These are phyloP conservation scores for Podarcis raffonei DNA, from an alignment of 2,113 vertebrate species.

Conservation along the genomic window DNA sequence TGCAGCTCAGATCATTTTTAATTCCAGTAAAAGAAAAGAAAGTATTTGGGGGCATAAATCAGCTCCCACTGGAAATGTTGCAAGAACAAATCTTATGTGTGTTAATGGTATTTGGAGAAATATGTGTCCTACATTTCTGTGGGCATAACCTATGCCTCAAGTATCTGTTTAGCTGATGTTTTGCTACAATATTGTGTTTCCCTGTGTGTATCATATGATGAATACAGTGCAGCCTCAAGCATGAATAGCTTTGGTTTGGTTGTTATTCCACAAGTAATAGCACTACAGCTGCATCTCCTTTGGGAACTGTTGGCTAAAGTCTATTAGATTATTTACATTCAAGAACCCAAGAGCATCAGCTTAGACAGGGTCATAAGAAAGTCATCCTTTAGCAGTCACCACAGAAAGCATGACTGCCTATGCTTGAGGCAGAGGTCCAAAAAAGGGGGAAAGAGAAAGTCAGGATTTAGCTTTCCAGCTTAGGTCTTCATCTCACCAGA, in stretches of 20 bases:
- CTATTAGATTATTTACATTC: constrained; percentile 51
- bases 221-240: neutral
- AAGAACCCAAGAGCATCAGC: constrained; percentile 40
- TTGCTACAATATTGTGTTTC: neutral
- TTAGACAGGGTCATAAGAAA: constrained; percentile 50
- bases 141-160: constrained; percentile 18
- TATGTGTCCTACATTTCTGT: constrained; percentile 30
- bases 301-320: constrained; percentile 46
- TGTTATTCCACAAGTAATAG: constrained; percentile 37
- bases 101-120: neutral
- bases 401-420: constrained; percentile 54
- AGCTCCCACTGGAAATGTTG: neutral
- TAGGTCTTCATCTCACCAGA: constrained; percentile 52
- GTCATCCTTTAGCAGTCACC: constrained; percentile 48
- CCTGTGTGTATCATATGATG: constrained; percentile 13
- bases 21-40: neutral
- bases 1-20: constrained; percentile 29
- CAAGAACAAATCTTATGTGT: neutral
- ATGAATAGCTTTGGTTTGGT: constrained; percentile 16
- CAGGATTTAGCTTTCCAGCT: constrained; percentile 51
- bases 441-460: constrained; percentile 51
- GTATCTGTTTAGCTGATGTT: constrained; percentile 14
- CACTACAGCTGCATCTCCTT: neutral
- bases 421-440: constrained; percentile 46
- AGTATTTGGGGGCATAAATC: neutral